Percentiles rank a stretch among this genome's conserved stretches.
phyloP scores from a whole-genome alignment of 2,113 vertebrate species.

The Gulo gulo region DNA sequence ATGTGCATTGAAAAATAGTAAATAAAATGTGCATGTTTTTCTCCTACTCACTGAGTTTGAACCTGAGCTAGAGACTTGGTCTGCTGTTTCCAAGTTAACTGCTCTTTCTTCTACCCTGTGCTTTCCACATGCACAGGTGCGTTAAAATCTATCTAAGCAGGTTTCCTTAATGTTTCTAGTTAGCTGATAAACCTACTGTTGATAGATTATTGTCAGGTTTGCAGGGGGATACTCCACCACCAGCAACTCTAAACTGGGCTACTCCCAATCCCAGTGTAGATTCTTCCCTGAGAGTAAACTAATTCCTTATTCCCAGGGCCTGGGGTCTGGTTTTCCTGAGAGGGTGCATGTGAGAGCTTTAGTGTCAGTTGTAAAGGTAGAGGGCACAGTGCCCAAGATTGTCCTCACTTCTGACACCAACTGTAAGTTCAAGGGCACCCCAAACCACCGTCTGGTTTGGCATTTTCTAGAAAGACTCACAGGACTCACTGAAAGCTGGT shows the following conservation, averaged over 20 bases:
- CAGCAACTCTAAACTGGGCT: background rate
- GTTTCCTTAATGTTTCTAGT: background rate
- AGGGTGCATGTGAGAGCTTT: background rate
- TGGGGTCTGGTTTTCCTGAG: background rate
- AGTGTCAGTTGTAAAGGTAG: background rate
- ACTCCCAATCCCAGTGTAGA: background rate
- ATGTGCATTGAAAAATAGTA: background rate
- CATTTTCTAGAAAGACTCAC: background rate
- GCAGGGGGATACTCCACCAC: background rate
- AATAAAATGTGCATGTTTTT: background rate
- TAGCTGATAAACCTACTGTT: background rate
- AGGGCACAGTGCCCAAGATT: background rate
- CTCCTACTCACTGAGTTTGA: background rate
- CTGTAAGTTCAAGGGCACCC: background rate
- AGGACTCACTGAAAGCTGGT: background rate
- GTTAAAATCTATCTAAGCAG: background rate
- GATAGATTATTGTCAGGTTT: background rate
- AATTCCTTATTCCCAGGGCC: background rate
- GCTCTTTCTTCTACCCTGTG: background rate
- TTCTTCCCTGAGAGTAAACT: background rate
- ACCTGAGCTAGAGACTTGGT: background rate
- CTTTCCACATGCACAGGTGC: background rate
- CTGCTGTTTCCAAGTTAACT: background rate
- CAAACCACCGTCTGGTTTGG: background rate
- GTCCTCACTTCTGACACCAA: background rate